A percentile compares a stretch with the other conserved stretches of the same genome.
Conservation (phyloP, 2,888 invertebrate species). For the Drosophila rellima region DNA sequence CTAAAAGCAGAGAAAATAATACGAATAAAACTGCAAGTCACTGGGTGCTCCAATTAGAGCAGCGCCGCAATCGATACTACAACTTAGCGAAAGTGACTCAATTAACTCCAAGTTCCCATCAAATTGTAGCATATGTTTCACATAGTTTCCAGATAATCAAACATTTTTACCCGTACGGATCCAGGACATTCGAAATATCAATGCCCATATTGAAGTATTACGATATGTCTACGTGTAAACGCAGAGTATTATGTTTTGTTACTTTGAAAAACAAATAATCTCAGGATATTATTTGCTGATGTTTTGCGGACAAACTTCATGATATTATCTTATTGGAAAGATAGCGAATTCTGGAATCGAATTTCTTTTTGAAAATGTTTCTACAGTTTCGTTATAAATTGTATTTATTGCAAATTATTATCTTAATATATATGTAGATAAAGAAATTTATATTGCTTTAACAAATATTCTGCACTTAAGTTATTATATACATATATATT, state of each 20-base stretch:
- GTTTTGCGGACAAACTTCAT: background rate
- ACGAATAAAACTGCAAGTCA: conserved; percentile 42
- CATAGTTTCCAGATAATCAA: background rate
- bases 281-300: background rate
- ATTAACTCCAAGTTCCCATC: conserved; percentile 19
- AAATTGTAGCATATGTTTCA: conserved; percentile 7
- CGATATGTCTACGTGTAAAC: background rate
- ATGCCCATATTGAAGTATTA: background rate
- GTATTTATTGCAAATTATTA: too few relatives aligned
- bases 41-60: conserved; percentile 51
- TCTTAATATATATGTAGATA: too few relatives aligned
- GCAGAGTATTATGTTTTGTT: background rate
- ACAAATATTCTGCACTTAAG: too few relatives aligned
- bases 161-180: background rate
- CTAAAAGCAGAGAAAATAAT: background rate
- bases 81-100: conserved; percentile 56
- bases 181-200: background rate
- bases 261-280: too few relatives aligned
- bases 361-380: background rate
- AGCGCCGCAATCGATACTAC: conserved; percentile 39
- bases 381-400: too few relatives aligned
- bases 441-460: too few relatives aligned
- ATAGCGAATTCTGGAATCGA: background rate
- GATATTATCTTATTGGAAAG: too few relatives aligned
- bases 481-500: too few relatives aligned